phyloP scores from a whole-genome alignment of 1,140 invertebrate species.

The Musca vetustissima region DNA sequence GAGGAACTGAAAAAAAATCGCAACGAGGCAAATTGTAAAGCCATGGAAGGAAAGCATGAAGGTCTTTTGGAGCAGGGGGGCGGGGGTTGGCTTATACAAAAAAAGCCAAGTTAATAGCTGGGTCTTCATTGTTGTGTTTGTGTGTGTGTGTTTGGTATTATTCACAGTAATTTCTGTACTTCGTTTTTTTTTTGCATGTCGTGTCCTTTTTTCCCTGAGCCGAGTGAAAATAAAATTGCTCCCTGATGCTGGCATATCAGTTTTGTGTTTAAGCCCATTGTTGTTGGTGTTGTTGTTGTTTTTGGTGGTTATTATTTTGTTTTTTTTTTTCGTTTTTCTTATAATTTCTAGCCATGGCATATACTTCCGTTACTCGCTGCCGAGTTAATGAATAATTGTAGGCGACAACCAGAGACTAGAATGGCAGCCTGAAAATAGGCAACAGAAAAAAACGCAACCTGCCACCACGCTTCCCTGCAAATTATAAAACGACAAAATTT shows the following conservation, averaged over 20 bases:
- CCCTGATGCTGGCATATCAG: constrained; percentile 11
- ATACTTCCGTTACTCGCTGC: no score
- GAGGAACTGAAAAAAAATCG: neutral
- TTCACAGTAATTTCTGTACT: constrained; percentile 9
- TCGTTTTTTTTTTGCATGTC: constrained; percentile 1
- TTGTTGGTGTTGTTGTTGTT: neutral
- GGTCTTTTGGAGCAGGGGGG: neutral
- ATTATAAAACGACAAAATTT: constrained; percentile 18
- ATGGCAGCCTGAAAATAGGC: no score
- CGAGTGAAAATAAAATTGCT: neutral
- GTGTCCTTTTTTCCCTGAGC: no score
- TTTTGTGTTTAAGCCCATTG: neutral
- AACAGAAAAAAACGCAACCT: neutral
- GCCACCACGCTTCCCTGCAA: neutral
- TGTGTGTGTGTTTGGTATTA: no score
- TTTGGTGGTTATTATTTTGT: no score
- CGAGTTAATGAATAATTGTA: constrained; percentile 15
- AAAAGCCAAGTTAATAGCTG: constrained; percentile 16
- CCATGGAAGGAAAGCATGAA: no score
- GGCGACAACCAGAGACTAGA: neutral
- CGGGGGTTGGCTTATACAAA: neutral
- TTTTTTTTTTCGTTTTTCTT: no score
- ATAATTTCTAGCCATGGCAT: no score
- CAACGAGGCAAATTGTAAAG: neutral
- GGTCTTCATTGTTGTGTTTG: constrained; percentile 5